These are phyloP conservation scores for Agonopterix alstromeriana DNA, from an alignment of 2,888 invertebrate species.

Conservation along the genomic window DNA sequence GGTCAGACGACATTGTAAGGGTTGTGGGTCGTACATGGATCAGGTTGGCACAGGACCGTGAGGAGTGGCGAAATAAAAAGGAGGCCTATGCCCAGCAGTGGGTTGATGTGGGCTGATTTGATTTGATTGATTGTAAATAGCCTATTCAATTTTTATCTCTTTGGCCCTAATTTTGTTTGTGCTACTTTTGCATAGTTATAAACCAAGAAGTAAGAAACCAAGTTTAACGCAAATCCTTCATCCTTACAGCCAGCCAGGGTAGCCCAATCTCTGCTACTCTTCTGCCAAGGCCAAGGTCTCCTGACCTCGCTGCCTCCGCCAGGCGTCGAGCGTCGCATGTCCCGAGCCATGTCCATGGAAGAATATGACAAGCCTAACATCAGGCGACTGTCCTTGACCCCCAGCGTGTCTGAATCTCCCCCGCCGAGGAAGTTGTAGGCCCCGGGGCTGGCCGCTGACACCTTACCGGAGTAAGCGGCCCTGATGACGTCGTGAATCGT, in stretches of 20 bases:
- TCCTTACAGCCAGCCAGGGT: constrained; percentile 87
- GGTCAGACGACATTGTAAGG: too few relatives aligned
- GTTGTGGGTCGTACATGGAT: too few relatives aligned
- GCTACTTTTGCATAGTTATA: too few relatives aligned
- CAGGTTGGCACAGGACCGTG: too few relatives aligned
- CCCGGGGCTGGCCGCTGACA: constrained; percentile 18
- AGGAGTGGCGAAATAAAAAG: too few relatives aligned
- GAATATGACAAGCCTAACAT: constrained; percentile 90
- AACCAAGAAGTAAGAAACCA: too few relatives aligned
- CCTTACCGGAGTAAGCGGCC: constrained; percentile 30
- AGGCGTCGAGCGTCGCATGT: constrained; percentile 84
- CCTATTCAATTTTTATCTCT: too few relatives aligned
- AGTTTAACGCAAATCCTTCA: too few relatives aligned
- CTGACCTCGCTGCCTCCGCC: constrained; percentile 89
- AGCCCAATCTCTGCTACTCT: constrained; percentile 89
- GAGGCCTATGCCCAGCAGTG: too few relatives aligned
- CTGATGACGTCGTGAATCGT: neutral
- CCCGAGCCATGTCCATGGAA: constrained; percentile 86
- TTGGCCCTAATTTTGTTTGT: too few relatives aligned
- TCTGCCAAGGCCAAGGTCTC: constrained; percentile 92
- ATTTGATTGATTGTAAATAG: too few relatives aligned
- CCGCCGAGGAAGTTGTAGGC: constrained; percentile 54
- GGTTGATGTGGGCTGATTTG: too few relatives aligned
- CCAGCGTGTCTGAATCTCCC: constrained; percentile 50
- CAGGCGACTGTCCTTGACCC: constrained; percentile 81